Percentiles rank a stretch among this genome's conserved stretches.
phyloP scores from a whole-genome alignment of 2,888 invertebrate species.

The Perizoma flavofasciatum region DNA sequence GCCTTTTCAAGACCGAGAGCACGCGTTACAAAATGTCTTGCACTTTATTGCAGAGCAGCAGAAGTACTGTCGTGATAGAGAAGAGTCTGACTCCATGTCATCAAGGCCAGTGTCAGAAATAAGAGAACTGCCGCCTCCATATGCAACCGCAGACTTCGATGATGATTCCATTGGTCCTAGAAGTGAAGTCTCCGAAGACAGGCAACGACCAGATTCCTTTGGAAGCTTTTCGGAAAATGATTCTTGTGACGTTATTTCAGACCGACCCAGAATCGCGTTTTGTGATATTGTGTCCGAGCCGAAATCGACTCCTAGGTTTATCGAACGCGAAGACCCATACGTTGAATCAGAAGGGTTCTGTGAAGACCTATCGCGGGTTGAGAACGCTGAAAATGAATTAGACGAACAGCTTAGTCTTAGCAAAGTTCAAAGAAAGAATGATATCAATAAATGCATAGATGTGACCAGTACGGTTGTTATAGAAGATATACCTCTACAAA shows the following conservation, averaged over 20 bases:
- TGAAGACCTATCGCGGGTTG: slow-evolving; percentile 64
- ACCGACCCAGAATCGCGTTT: slow-evolving; percentile 63
- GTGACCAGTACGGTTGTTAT: slow-evolving; percentile 57
- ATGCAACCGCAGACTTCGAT: slow-evolving; percentile 76
- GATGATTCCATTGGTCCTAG: slow-evolving; percentile 77
- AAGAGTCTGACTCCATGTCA: slow-evolving; percentile 83
- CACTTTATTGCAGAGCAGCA: slow-evolving; percentile 91
- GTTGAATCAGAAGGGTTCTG: slow-evolving; percentile 73
- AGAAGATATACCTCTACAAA: slow-evolving; percentile 48
- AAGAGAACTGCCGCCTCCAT: slow-evolving; percentile 81
- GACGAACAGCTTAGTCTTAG: slow-evolving; percentile 69
- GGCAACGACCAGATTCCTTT: slow-evolving; percentile 75
- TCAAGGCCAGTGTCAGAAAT: slow-evolving; percentile 83
- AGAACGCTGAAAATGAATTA: slow-evolving; percentile 74
- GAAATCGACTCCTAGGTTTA: slow-evolving; percentile 73
- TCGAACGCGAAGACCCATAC: slow-evolving; percentile 77
- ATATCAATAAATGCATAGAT: slow-evolving; percentile 74
- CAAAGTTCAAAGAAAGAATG: slow-evolving; percentile 78
- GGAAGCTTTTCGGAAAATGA: slow-evolving; percentile 80
- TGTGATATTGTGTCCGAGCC: slow-evolving; percentile 77
- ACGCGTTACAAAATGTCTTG: slow-evolving; percentile 88
- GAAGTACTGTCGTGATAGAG: slow-evolving; percentile 86
- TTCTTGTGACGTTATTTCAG: slow-evolving; percentile 72
- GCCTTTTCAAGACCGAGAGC: slow-evolving; percentile 85
- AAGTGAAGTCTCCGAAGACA: slow-evolving; percentile 76